Percentiles rank a stretch among this genome's conserved stretches.
These are phyloP conservation scores for Aplocera efformata DNA, from an alignment of 2,888 invertebrate species.

Conservation along the genomic window DNA sequence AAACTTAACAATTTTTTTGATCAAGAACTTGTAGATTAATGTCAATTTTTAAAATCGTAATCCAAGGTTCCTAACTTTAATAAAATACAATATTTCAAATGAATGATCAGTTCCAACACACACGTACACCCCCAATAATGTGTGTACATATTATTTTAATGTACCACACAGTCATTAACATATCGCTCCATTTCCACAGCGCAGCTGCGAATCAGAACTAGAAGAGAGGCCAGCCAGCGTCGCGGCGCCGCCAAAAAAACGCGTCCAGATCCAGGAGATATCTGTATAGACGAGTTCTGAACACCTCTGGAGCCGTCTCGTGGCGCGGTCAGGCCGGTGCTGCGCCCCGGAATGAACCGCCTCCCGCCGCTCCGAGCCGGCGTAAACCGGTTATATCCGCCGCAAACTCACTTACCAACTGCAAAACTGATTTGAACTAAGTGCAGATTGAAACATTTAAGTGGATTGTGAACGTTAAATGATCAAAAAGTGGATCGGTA, in stretches of 20 bases:
- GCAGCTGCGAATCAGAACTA: slow-evolving; percentile 75
- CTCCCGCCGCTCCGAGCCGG: neutral
- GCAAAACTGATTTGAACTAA: slow-evolving; percentile 4
- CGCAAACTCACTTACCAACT: slow-evolving; percentile 2
- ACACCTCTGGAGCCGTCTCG: slow-evolving; percentile 1
- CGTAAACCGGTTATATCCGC: slow-evolving; percentile 2
- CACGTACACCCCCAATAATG: no score
- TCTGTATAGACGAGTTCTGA: slow-evolving; percentile 83
- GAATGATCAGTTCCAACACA: no score
- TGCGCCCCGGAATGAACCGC: neutral
- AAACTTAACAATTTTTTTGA: no score
- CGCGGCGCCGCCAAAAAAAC: slow-evolving; percentile 83
- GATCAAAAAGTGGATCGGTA: slow-evolving; percentile 8
- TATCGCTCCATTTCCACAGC: slow-evolving; percentile 66
- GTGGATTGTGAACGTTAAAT: slow-evolving; percentile 11
- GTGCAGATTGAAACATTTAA: slow-evolving; percentile 10
- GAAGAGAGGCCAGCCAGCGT: slow-evolving; percentile 55
- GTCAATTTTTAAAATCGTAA: no score
- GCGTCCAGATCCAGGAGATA: slow-evolving; percentile 90
- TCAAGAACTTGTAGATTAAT: no score
- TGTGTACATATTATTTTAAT: no score
- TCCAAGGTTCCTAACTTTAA: no score
- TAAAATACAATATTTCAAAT: no score
- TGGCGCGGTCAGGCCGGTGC: no score
- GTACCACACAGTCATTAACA: slow-evolving; percentile 45